phyloP scores from a whole-genome alignment of 1,140 invertebrate species.

The Diabrotica undecimpunctata region DNA sequence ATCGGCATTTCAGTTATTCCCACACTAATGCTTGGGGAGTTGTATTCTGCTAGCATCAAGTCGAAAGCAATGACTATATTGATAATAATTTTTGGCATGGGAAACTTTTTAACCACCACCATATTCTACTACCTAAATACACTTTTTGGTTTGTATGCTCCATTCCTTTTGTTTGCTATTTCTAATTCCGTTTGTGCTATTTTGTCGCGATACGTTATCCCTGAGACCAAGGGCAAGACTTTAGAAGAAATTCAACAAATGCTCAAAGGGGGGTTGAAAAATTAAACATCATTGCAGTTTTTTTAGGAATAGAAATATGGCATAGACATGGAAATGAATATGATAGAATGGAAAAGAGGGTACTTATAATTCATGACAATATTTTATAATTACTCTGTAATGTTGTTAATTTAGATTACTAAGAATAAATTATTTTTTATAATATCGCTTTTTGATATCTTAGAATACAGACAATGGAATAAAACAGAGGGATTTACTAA shows the following conservation, averaged over 20 bases:
- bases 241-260: constrained; percentile 85
- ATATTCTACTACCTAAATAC: constrained; percentile 44
- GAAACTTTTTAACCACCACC: constrained; percentile 42
- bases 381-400: too few species aligned
- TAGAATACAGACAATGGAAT: too few species aligned
- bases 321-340: too few species aligned
- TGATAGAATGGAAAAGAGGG: too few species aligned
- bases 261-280: constrained; percentile 49
- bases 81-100: constrained; percentile 28
- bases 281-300: too few species aligned
- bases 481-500: too few species aligned
- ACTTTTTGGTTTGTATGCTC: constrained; percentile 62
- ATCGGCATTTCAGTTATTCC: constrained; percentile 39
- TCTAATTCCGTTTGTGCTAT: constrained; percentile 70
- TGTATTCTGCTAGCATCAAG: constrained; percentile 43
- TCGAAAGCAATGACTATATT: constrained; percentile 34
- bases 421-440: too few species aligned
- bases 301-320: too few species aligned
- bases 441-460: too few species aligned
- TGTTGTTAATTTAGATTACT: too few species aligned
- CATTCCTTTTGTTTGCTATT: constrained; percentile 76
- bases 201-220: constrained; percentile 76
- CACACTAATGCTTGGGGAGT: constrained; percentile 40
- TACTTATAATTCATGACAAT: too few species aligned
- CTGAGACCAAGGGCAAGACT: constrained; percentile 87